Percentiles rank a stretch among this genome's conserved stretches.
Conservation (phyloP, 1,140 invertebrate genomes). For the Daktulosphaira vitifoliae region DNA sequence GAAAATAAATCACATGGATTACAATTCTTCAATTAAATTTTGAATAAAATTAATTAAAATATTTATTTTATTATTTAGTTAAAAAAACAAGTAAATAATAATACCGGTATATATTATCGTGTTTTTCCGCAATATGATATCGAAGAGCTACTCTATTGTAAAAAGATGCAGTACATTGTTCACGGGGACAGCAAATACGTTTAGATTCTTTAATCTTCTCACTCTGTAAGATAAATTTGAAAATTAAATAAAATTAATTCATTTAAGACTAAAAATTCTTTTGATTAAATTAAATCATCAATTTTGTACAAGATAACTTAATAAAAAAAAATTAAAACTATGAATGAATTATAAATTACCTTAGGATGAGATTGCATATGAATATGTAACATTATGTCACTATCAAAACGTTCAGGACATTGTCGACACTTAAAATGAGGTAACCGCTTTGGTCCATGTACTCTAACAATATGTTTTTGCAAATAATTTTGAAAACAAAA, state of each 20-base stretch:
- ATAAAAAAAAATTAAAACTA: not conserved
- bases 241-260: too few species aligned
- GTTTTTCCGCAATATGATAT: slow-evolving; percentile 27
- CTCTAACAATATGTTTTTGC: slow-evolving; percentile 25
- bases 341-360: not conserved
- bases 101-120: slow-evolving; percentile 27
- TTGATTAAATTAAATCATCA: too few species aligned
- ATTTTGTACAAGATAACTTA: too few species aligned
- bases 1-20: not conserved
- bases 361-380: slow-evolving; percentile 27
- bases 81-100: not conserved
- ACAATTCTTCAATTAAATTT: too few species aligned
- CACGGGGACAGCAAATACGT: slow-evolving; percentile 14
- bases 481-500: slow-evolving; percentile 27
- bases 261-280: too few species aligned
- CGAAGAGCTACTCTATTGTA: slow-evolving; percentile 19
- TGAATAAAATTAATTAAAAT: too few species aligned
- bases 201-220: slow-evolving; percentile 12
- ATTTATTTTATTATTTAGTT: too few species aligned
- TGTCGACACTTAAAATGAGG: slow-evolving; percentile 22
- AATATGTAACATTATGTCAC: slow-evolving; percentile 9
- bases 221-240: not conserved
- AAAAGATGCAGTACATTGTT: slow-evolving; percentile 19
- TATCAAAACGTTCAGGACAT: slow-evolving; percentile 7
- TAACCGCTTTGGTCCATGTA: slow-evolving; percentile 13